Evolutionary conservation across 2,888 invertebrate genomes (phyloP), one percentile per base, ranked within the genome.

Genomic region (Drosophila kuntzei): DNA sequence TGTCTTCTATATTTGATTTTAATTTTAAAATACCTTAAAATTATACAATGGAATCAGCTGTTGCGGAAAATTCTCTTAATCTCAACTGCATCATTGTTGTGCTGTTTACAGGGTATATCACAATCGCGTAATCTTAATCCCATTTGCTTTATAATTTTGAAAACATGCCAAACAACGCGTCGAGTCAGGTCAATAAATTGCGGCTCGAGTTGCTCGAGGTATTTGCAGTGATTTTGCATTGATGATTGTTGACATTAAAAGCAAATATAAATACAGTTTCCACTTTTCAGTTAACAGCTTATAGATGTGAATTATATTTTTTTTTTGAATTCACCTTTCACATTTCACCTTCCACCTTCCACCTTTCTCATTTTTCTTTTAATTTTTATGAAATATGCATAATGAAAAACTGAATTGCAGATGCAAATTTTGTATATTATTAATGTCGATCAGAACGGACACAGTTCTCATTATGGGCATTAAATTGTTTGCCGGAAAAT

Each of bases 161-260:
- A 20, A 46, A 64, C 49, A 51, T 22, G 27, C 1, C 60, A 54
- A 36, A 18, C 12, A 8, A 27, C 27, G 25, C 25, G 12, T 29
- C 27, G 16, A 22, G 22, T 14, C 32, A 14, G 55, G 34, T 37
- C 43, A 73, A 55, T 54, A 64, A 61, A 75, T 75, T 59, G 50
- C 47, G 20, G 59, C 46, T 62, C 63, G 69, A 62, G 29, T 67
- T 47, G 46, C 51, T 62, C 58, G 54, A 69, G 53, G 16, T 71
- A 67, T 80, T 86, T 83, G 70, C 76, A 67, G 62, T 68, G 74
- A 66, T 85, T 87, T 85, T 73, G 67, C 79, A 79, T 87, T 85
- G 89, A 87, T 89, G 87, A 89, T 69, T 89, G 83, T 89, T 87
- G 85, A 89, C 88, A 87, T 85, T 73, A 66, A 79, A 73, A 71